These are phyloP conservation scores for Agriopis aurantiaria DNA, from an alignment of 2,888 invertebrate genomes.

Conservation along the genomic window DNA sequence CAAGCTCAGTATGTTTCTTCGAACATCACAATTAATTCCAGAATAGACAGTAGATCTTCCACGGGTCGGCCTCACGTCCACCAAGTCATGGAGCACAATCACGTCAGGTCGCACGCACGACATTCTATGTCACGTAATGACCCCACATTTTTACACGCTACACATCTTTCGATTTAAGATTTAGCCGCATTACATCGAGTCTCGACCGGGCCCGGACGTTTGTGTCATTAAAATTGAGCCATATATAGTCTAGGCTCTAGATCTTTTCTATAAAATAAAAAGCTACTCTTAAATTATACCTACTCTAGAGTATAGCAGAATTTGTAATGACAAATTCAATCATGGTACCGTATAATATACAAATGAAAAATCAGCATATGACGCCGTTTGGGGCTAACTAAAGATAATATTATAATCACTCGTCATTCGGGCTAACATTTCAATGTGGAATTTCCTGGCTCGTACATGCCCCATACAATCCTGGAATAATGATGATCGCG, in stretches of 20 bases:
- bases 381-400: too few species aligned
- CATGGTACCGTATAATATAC: too few species aligned
- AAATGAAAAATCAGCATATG: too few species aligned
- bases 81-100: constrained; percentile 35
- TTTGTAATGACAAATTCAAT: too few species aligned
- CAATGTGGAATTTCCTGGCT: background rate
- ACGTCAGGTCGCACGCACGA: constrained; percentile 17
- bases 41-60: constrained; percentile 4
- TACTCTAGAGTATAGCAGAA: too few species aligned
- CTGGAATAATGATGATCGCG: background rate
- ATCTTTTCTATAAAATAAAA: too few species aligned
- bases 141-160: constrained; percentile 35
- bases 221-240: background rate
- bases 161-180: constrained; percentile 11
- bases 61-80: constrained; percentile 18
- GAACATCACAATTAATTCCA: constrained; percentile 5
- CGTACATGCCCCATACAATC: background rate
- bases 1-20: background rate
- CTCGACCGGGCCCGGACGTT: background rate
- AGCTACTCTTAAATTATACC: too few species aligned
- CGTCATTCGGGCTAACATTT: too few species aligned
- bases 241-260: background rate
- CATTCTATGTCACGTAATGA: constrained; percentile 38
- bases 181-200: background rate
- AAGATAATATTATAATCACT: too few species aligned